Base-by-base conservation (phyloP, 1,140 invertebrate species). In the Bombus waltoni region DNA sequence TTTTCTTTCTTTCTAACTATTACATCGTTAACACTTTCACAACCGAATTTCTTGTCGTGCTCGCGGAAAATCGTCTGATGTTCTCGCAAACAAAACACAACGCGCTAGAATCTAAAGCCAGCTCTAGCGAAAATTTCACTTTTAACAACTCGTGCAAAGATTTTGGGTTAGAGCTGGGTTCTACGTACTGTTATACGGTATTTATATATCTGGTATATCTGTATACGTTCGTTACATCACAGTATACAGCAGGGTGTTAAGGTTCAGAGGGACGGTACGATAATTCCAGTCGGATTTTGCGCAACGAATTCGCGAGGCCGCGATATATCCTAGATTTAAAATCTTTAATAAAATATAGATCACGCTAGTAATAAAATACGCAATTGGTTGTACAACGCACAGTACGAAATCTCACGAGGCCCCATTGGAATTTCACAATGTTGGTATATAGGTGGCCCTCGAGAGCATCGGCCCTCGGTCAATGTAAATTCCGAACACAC, bases 401-500 rank as follows among this genome's bases (percentile, higher is more conserved):
- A 42, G 57, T 28, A 59, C n/a, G 73, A 65, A 53, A 76, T 77
- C 53, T 62, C 66, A 38, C 9, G 88, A 78, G 81, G 78, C 72
- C 13, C 57, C 22, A 38, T 22, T 68, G 84, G 68, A 87, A 82
- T 81, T 83, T 59, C 76, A 62, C 76, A 62, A 65, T 70, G 87
- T 75, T 70, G 71, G 25, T 65, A 18, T 32, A 65, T 82, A 68
- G 59, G 28, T 62, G 59, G 59, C 47, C 42, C 42, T 73, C 22
- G 40, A 59, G 59, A 73, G 78, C 32, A 32, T 42, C 62, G 76
- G 42, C 32, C 76, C 82, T 83, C 65, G 83, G 80, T 86, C 79
- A 86, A 90, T 88, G 88, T 90, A 90, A 90, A 90, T 90, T 90
- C 86, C 86, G 79, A 86, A 88, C 83, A 80, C 86, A 90, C 79